phyloP scores from a whole-genome alignment of 2,888 invertebrate species.

The Noctua janthe region DNA sequence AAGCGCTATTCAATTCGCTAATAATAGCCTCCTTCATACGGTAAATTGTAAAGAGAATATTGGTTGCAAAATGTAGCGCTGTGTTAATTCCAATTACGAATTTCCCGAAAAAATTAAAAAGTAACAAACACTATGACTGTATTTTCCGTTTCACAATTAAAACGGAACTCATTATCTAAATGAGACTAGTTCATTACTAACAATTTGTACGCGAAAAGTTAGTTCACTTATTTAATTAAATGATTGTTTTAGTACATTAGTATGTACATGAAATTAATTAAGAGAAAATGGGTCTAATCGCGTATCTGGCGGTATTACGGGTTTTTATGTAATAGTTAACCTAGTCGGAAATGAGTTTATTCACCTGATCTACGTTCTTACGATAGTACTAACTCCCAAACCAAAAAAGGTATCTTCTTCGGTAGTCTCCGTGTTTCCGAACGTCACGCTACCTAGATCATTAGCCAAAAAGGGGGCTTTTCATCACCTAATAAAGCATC shows the following conservation, averaged over 20 bases:
- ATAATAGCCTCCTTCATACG: neutral
- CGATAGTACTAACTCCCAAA: neutral
- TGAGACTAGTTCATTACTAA: neutral
- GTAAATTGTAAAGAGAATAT: neutral
- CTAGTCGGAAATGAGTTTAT: neutral
- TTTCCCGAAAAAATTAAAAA: neutral
- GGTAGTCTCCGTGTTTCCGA: neutral
- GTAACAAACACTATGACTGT: neutral
- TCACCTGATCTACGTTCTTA: neutral
- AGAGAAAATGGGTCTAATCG: neutral
- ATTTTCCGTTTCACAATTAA: neutral
- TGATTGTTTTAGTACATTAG: neutral
- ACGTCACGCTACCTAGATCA: neutral
- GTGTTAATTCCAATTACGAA: neutral
- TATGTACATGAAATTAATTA: neutral
- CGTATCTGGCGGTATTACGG: no score
- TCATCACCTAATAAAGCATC: neutral
- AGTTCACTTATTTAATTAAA: neutral
- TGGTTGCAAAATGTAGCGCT: neutral
- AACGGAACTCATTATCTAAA: slow-evolving; percentile 6
- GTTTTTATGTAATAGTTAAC: neutral
- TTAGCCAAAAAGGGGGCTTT: neutral
- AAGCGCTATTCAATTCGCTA: no score
- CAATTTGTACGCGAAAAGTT: slow-evolving; percentile 7
- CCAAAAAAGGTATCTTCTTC: neutral